These are phyloP conservation scores for Rhingia rostrata DNA, from an alignment of 2,888 invertebrate genomes.

Conservation along the genomic window DNA sequence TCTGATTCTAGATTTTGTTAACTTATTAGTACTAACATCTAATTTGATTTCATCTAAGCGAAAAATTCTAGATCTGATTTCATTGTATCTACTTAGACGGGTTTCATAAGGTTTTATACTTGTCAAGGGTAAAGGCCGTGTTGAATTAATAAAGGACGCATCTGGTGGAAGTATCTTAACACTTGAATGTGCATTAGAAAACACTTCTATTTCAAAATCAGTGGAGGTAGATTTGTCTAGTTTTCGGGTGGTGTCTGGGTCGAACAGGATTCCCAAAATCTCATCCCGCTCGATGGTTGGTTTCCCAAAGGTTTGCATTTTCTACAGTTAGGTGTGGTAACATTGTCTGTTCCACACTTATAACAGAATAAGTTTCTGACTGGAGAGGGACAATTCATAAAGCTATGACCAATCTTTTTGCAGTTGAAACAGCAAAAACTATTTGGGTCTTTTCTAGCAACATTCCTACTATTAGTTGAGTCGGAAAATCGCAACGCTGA, in stretches of 20 bases:
- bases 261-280: constrained; percentile 25
- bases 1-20: not conserved
- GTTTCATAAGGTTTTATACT: not conserved
- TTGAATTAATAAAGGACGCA: too few relatives aligned
- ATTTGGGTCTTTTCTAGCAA: too few relatives aligned
- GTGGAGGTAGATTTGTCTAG: constrained; percentile 9
- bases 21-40: not conserved
- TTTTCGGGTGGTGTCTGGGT: constrained; percentile 8
- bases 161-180: not conserved
- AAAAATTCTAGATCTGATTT: constrained; percentile 11
- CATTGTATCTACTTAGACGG: constrained; percentile 9
- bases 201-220: not conserved
- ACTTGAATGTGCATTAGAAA: not conserved
- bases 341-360: not conserved
- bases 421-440: not conserved
- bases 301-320: constrained; percentile 24
- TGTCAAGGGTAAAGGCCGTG: not conserved
- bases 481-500: not conserved
- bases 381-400: constrained; percentile 2
- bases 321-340: constrained; percentile 6
- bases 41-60: not conserved
- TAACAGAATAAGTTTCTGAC: constrained; percentile 4
- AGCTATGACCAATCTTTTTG: not conserved
- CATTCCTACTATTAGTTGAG: not conserved
- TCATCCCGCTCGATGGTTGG: constrained; percentile 11